Base-by-base conservation (phyloP, 2,888 invertebrate genomes). In the Diploptera punctata region DNA sequence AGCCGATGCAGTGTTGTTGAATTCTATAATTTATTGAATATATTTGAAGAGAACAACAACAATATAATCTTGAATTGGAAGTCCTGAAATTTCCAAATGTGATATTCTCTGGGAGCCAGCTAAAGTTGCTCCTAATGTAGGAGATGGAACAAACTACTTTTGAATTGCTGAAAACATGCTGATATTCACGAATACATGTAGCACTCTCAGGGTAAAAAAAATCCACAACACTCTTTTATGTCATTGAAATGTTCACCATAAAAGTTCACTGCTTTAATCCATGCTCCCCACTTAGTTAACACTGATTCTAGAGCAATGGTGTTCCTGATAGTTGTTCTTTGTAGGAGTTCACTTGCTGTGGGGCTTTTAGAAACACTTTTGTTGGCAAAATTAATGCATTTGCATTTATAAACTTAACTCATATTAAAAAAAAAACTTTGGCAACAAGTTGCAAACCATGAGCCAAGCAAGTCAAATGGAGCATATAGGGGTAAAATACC, bases 261-360 rank as follows among this genome's bases (percentile, higher is more conserved):
- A 18, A 61, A 61, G 29, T 29, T 61, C 2, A 61, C 9, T 61
- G 61, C 61, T 61, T 61, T n/a, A 10, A 29, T 61, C 61, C 31
- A 2, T 61, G 61, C 18, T 54, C 1, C 52, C 52, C 52, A 54
- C 52, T 21, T 19, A 18, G 24, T 54, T 54, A 54, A 54, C 1
- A 19, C 21, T 54, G 52, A 4, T 21, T 19, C 52, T 19, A 4
- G 52, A 19, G 52, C 52, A 54, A 19, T 19, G 21, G 52, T 7
- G 24, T 54, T 1, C 24, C 9, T 19, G 21, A 21, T 1, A 54
- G 19, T 31, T 61, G 61, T 4, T 61, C n/a, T 31, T 61, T 61
- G 61, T 61, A 61, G n/a, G 33, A 33, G 3, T 29, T 7, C 33
- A 31, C 33, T 61, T 18, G 3, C 19, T 31, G 29, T 61, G 61